Conservation (phyloP, 2,113 vertebrate genomes). For the Sinocyclocheilus grahami region DNA sequence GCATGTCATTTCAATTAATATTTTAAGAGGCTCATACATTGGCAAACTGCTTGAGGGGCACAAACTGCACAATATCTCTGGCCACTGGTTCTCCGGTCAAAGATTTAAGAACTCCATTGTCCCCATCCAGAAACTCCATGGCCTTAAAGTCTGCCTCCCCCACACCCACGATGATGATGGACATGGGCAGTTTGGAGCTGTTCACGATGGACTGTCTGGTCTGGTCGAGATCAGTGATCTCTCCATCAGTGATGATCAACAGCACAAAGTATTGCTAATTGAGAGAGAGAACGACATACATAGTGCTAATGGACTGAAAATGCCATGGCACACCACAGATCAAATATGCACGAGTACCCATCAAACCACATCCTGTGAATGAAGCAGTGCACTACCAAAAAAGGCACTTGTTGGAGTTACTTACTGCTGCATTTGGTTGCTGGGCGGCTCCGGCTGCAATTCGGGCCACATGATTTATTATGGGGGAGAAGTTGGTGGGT, state of each 20-base stretch:
- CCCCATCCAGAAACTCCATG: constrained; percentile 92
- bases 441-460: constrained; percentile 78
- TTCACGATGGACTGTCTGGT: constrained; percentile 85
- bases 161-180: constrained; percentile 90
- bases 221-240: constrained; percentile 92
- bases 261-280: constrained; percentile 91
- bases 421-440: constrained; percentile 79
- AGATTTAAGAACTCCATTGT: constrained; percentile 81
- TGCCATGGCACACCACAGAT: background rate
- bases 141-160: constrained; percentile 89
- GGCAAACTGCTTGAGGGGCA: constrained; percentile 83
- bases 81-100: constrained; percentile 76
- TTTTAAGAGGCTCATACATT: constrained; percentile 73
- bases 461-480: constrained; percentile 86
- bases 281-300: background rate
- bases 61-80: constrained; percentile 92
- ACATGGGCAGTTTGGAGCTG: constrained; percentile 87
- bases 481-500: constrained; percentile 92
- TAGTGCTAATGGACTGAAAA: background rate
- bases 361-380: constrained; percentile 13
- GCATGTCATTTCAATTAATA: no score
- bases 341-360: background rate
- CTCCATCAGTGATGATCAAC: constrained; percentile 92
- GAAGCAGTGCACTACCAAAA: background rate
- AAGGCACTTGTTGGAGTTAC: constrained; percentile 12